These are phyloP conservation scores for Zygogramma bicolorata DNA, from an alignment of 2,888 invertebrate species.

Conservation along the genomic window DNA sequence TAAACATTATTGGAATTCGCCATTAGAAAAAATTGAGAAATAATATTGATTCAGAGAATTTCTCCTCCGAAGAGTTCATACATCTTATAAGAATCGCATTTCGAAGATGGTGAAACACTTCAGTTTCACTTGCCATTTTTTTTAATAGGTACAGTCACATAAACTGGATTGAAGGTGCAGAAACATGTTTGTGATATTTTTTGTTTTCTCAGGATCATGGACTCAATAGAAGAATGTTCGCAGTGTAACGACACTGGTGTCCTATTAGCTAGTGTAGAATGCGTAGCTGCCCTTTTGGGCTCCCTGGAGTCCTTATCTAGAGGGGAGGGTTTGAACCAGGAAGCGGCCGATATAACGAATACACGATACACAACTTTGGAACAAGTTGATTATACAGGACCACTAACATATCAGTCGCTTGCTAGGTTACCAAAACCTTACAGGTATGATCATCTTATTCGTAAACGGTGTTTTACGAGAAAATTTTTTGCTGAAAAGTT, in stretches of 20 bases:
- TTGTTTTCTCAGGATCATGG: slow-evolving; percentile 79
- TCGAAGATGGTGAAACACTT: neutral
- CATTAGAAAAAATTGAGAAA: no score
- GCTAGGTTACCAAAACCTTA: slow-evolving; percentile 87
- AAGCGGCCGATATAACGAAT: slow-evolving; percentile 74
- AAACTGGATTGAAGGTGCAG: no score
- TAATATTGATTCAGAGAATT: no score
- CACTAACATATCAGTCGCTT: slow-evolving; percentile 87
- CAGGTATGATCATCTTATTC: slow-evolving; percentile 67
- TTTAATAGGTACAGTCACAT: no score
- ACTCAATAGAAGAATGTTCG: slow-evolving; percentile 94
- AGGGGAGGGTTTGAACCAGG: slow-evolving; percentile 78
- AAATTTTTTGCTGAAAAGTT: no score
- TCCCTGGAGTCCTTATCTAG: slow-evolving; percentile 85
- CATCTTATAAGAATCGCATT: no score
- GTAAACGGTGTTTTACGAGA: no score
- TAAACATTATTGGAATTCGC: no score
- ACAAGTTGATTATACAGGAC: slow-evolving; percentile 86
- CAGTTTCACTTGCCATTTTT: neutral
- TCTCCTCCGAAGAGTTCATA: no score
- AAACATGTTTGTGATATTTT: neutral
- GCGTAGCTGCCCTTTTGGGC: slow-evolving; percentile 84
- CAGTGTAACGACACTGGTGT: slow-evolving; percentile 82
- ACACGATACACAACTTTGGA: slow-evolving; percentile 76
- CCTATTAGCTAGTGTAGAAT: slow-evolving; percentile 84